phyloP scores from a whole-genome alignment of 2,888 invertebrate genomes.

The Therioaphis trifolii region DNA sequence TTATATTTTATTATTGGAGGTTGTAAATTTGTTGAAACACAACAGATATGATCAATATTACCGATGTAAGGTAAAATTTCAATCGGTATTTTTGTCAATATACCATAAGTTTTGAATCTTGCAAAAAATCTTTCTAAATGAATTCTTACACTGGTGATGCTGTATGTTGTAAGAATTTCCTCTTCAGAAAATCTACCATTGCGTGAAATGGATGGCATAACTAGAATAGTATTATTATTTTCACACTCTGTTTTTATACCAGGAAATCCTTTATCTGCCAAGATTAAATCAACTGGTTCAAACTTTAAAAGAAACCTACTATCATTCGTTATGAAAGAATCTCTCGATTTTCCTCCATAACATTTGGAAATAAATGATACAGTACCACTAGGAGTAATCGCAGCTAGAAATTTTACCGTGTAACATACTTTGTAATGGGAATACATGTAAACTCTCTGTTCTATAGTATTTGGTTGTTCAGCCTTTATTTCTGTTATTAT shows the following conservation, averaged over 20 bases:
- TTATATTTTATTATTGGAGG: not conserved
- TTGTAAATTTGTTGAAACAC: constrained; percentile 12
- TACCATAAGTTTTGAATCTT: not conserved
- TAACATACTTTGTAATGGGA: too few relatives aligned
- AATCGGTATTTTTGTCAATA: not conserved
- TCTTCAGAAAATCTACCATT: not conserved
- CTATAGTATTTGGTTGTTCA: too few relatives aligned
- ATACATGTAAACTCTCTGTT: too few relatives aligned
- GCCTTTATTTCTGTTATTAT: too few relatives aligned
- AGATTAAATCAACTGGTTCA: not conserved
- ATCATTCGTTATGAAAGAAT: constrained; percentile 11
- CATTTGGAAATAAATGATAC: constrained; percentile 3
- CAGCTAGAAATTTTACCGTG: too few relatives aligned
- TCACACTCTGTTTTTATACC: not conserved
- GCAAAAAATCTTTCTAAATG: constrained; percentile 1
- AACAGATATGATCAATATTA: not conserved
- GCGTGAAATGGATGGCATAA: not conserved
- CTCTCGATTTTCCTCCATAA: constrained; percentile 12
- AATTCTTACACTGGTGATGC: not conserved
- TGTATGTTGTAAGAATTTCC: constrained; percentile 3
- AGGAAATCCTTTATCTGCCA: not conserved
- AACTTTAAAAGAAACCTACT: not conserved
- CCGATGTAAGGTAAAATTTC: not conserved
- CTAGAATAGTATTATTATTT: not conserved
- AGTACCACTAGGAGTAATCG: too few relatives aligned